A percentile compares a stretch with the other conserved stretches of the same genome.
Conservation (phyloP, 2,113 vertebrate species). For the Talpa occidentalis region DNA sequence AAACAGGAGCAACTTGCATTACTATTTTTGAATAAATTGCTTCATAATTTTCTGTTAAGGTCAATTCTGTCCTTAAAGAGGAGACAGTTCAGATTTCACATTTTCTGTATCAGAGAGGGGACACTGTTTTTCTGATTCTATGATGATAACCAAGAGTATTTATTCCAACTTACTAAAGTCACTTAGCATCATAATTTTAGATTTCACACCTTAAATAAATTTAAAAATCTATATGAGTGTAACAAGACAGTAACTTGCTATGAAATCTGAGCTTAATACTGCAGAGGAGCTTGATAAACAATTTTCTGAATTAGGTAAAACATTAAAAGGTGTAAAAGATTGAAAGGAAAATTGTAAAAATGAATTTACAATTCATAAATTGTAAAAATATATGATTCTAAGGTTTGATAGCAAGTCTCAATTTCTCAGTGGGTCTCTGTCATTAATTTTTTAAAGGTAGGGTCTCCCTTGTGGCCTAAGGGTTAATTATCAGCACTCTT, state of each 20-base stretch:
- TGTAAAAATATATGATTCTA: neutral
- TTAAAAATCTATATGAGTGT: neutral
- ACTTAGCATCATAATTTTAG: neutral
- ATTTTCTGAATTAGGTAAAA: too few species aligned
- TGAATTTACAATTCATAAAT: too few species aligned
- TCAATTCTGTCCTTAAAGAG: neutral
- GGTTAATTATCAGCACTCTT: too few species aligned
- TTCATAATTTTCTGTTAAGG: neutral
- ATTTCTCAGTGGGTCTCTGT: neutral
- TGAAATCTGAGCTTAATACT: too few species aligned
- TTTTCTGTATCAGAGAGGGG: neutral
- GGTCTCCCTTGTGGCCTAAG: too few species aligned
- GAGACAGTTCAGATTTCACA: neutral
- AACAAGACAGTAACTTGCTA: too few species aligned
- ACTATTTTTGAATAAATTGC: neutral
- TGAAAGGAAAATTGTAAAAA: too few species aligned
- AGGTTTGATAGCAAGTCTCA: conserved; percentile 17
- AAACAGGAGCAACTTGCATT: neutral
- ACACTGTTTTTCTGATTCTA: neutral
- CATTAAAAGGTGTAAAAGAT: too few species aligned
- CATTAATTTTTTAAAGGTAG: neutral
- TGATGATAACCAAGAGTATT: neutral
- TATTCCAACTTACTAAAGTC: neutral
- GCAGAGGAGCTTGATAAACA: too few species aligned
- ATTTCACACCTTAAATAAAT: neutral